A percentile compares a stretch with the other conserved stretches of the same genome.
These are phyloP conservation scores for Excalfactoria chinensis DNA, from an alignment of 2,113 vertebrate species.

Conservation along the genomic window DNA sequence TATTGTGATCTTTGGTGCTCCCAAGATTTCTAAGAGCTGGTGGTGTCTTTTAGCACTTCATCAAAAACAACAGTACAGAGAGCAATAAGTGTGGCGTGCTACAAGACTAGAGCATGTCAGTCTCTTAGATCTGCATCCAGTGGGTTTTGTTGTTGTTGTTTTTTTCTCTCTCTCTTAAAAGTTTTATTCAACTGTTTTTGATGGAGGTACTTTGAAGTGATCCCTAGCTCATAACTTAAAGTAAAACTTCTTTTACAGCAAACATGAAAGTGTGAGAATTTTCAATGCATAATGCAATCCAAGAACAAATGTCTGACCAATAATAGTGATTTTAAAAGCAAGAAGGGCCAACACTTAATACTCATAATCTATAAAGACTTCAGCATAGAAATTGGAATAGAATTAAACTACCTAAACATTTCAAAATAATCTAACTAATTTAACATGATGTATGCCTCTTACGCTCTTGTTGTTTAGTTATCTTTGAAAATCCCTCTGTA, in stretches of 20 bases:
- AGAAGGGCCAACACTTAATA: not conserved
- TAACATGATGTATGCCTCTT: not conserved
- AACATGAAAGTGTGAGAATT: not conserved
- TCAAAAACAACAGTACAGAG: not conserved
- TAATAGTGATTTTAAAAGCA: not conserved
- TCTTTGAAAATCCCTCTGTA: not conserved
- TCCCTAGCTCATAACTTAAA: not conserved
- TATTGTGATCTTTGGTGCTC: not conserved
- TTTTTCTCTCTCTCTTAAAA: not conserved
- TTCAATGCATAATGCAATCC: not conserved
- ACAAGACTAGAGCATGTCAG: not conserved
- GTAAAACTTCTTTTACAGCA: not conserved
- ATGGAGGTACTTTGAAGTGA: not conserved
- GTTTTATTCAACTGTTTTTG: not conserved
- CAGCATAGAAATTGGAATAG: not conserved
- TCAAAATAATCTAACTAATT: not conserved
- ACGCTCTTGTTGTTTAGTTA: not conserved
- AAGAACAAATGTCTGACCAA: not conserved
- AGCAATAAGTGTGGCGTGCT: fast-evolving
- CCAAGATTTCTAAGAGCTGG: not conserved
- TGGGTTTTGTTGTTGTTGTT: not conserved
- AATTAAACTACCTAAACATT: not conserved
- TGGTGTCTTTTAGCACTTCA: not conserved
- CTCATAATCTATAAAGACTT: not conserved
- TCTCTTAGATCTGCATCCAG: not conserved